A percentile compares a stretch with the other conserved stretches of the same genome.
These are phyloP conservation scores for Chloroceryle aenea DNA, from an alignment of 2,113 vertebrate genomes.

Conservation along the genomic window DNA sequence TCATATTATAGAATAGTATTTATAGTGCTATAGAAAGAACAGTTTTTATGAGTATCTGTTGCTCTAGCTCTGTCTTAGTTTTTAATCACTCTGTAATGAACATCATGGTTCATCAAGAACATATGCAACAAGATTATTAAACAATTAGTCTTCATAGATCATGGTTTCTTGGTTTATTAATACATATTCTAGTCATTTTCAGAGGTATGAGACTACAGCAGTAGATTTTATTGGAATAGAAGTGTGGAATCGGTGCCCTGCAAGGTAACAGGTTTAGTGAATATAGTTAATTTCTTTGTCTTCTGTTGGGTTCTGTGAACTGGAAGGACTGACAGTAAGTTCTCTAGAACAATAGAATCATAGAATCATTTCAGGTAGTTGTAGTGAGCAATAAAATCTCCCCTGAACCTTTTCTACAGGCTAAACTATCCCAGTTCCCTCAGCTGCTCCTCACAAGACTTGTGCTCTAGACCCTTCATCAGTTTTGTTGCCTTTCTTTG, in stretches of 20 bases:
- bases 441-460: background rate
- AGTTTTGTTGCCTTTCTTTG: background rate
- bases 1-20: background rate
- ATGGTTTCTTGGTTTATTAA: background rate
- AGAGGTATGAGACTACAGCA: background rate
- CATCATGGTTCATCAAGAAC: background rate
- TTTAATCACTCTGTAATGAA: slow-evolving; percentile 14
- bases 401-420: background rate
- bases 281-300: background rate
- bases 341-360: background rate
- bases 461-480: background rate
- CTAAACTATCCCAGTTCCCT: background rate
- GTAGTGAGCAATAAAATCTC: background rate
- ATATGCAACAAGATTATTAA: slow-evolving; percentile 24
- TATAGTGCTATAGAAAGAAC: background rate
- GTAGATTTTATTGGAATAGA: background rate
- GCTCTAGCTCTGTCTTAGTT: background rate
- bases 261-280: background rate
- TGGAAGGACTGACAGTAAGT: background rate
- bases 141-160: background rate
- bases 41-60: background rate
- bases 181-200: background rate
- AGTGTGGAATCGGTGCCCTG: background rate
- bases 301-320: background rate
- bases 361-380: background rate